Evolutionary conservation across 2,888 invertebrate species (phyloP), one percentile per base, ranked within the genome.

Genomic region (Keiferia lycopersicella): DNA sequence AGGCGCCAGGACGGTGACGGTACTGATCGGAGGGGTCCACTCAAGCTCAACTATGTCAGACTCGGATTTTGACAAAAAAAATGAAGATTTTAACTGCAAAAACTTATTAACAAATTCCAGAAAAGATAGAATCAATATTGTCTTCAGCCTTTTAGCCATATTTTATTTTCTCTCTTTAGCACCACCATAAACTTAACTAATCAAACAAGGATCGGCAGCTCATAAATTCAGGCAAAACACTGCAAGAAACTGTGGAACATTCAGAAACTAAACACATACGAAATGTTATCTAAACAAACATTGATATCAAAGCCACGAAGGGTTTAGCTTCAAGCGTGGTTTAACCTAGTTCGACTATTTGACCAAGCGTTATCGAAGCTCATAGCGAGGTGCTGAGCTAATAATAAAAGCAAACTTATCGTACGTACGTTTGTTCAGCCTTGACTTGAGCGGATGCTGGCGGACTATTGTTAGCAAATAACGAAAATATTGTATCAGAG

Each of bases 371-470:
- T 84, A 83, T 81, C 80, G 80, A 68, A 69, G 73, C 76, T 73
- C 74, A 72, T 56, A 73, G 74, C 70, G 70, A 76, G 16, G 58
- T 45, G 45, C 26, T 60, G 16, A 53, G 75, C 80, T 74, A 73
- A 73, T 77, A 77, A 73, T 73, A 77, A 73, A 72, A 76, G 73
- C 65, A 70, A 53, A 76, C 84, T 87, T 88, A 88, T 87, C 76
- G 68, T 69, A 66, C 76, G 68, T 69, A 66, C 68, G 77, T 77
- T 79, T 77, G 76, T 73, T 68, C 74, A 83, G 78, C 87, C 86
- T 86, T 86, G 86, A 77, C 76, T 76, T 10, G 30, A 56, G 73
- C 75, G 66, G 56, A 56, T 50, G 74, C 74, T 80, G 82, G 86
- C 69, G 65, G 70, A 68, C 79, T 77, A 79, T 78, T 76, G 72